phyloP scores from a whole-genome alignment of 2,113 vertebrate species.

The Rhynchopsitta pachyrhyncha region DNA sequence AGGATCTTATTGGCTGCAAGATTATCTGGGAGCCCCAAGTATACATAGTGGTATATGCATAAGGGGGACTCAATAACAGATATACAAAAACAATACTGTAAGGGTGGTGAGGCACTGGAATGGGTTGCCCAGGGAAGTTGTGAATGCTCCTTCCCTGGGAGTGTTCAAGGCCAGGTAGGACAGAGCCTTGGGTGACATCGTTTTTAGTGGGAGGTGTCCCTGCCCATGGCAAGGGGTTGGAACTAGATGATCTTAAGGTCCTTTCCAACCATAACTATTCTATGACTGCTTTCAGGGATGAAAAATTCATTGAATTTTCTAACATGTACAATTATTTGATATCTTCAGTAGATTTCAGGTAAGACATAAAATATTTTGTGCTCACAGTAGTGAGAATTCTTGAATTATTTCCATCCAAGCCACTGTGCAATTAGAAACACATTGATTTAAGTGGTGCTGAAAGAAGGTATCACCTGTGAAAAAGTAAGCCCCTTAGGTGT shows the following conservation, averaged over 20 bases:
- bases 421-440: not conserved
- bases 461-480: not conserved
- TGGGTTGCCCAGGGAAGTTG: too few relatives aligned
- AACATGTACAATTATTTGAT: accelerated
- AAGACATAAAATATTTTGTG: not conserved
- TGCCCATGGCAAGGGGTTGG: too few relatives aligned
- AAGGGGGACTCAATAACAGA: not conserved
- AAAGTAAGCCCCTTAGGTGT: not conserved
- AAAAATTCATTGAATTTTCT: not conserved
- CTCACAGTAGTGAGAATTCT: not conserved
- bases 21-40: not conserved
- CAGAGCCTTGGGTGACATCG: too few relatives aligned
- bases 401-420: not conserved
- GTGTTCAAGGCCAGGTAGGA: too few relatives aligned
- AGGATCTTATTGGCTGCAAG: not conserved
- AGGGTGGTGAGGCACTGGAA: too few relatives aligned
- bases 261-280: too few relatives aligned
- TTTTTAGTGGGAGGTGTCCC: too few relatives aligned
- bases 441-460: not conserved
- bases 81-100: constrained; percentile 36
- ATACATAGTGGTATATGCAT: not conserved
- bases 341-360: not conserved
- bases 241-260: too few relatives aligned
- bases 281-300: not conserved
- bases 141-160: too few relatives aligned